phyloP scores from a whole-genome alignment of 2,888 invertebrate species.

The Stegophylla sp. region DNA sequence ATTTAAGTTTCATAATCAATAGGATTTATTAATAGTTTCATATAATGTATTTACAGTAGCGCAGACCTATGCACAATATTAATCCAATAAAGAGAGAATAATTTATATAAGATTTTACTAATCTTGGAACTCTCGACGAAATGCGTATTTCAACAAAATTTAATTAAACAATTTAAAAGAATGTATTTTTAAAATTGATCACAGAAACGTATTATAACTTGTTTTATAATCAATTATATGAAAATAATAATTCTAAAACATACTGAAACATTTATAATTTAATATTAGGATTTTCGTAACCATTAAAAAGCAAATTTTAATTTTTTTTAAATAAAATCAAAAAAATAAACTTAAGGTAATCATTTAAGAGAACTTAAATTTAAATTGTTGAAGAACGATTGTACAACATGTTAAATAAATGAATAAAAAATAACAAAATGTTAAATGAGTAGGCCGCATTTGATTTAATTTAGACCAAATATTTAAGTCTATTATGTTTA shows the following conservation, averaged over 20 bases:
- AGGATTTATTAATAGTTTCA: background rate
- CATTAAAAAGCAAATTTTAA: background rate
- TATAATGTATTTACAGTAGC: conserved; percentile 13
- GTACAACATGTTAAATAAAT: conserved; percentile 35
- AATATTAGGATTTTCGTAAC: background rate
- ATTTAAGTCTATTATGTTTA: conserved; percentile 36
- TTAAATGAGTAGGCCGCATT: conserved; percentile 38
- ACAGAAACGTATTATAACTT: too few relatives aligned
- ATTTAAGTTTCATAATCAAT: background rate
- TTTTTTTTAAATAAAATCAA: background rate
- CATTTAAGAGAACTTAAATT: background rate
- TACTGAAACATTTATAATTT: conserved; percentile 14
- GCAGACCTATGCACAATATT: conserved; percentile 8
- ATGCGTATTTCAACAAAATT: too few relatives aligned
- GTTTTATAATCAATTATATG: background rate
- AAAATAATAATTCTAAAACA: background rate
- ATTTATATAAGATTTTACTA: conserved; percentile 18
- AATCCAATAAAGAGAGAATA: conserved; percentile 19
- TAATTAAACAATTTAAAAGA: too few relatives aligned
- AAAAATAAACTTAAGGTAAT: background rate
- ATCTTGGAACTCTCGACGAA: conserved; percentile 4
- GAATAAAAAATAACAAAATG: conserved; percentile 40
- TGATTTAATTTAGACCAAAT: conserved; percentile 30
- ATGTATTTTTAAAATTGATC: too few relatives aligned
- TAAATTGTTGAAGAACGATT: conserved; percentile 15